Percentiles rank a stretch among this genome's conserved stretches.
phyloP scores from a whole-genome alignment of 2,888 invertebrate genomes.

The Sarcophaga carnaria region DNA sequence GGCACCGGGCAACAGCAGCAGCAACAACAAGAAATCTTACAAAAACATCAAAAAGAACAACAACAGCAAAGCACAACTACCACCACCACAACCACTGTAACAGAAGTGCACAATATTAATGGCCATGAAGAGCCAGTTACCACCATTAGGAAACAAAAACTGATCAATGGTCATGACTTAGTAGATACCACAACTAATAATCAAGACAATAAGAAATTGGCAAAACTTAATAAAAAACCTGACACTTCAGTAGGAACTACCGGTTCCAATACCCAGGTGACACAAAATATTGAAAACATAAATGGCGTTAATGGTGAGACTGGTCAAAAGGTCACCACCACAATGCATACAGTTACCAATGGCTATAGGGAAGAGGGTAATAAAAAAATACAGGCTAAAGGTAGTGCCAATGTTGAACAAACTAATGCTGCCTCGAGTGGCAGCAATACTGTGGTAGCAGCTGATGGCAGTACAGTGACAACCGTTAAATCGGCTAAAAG shows the following conservation, averaged over 20 bases:
- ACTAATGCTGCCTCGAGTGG: conserved; percentile 71
- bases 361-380: conserved; percentile 72
- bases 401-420: conserved; percentile 74
- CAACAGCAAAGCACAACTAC: conserved; percentile 69
- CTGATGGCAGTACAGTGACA: conserved; percentile 76
- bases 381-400: conserved; percentile 72
- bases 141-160: conserved; percentile 47
- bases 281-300: conserved; percentile 60
- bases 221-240: conserved; percentile 42
- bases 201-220: conserved; percentile 52
- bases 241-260: conserved; percentile 56
- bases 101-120: conserved; percentile 63
- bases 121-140: conserved; percentile 40
- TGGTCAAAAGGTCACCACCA: conserved; percentile 66
- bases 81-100: conserved; percentile 70
- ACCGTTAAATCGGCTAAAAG: conserved; percentile 75
- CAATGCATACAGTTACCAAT: conserved; percentile 71
- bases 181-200: conserved; percentile 37
- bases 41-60: conserved; percentile 64
- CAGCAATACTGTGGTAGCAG: conserved; percentile 71
- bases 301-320: conserved; percentile 58
- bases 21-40: conserved; percentile 59
- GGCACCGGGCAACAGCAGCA: conserved; percentile 51
- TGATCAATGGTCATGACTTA: conserved; percentile 40
- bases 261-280: conserved; percentile 58